Evolutionary conservation across 2,797 vertebrate genomes (phyloP), one percentile per base, ranked within the genome.

Genomic region (Urophycis tenuis): DNA sequence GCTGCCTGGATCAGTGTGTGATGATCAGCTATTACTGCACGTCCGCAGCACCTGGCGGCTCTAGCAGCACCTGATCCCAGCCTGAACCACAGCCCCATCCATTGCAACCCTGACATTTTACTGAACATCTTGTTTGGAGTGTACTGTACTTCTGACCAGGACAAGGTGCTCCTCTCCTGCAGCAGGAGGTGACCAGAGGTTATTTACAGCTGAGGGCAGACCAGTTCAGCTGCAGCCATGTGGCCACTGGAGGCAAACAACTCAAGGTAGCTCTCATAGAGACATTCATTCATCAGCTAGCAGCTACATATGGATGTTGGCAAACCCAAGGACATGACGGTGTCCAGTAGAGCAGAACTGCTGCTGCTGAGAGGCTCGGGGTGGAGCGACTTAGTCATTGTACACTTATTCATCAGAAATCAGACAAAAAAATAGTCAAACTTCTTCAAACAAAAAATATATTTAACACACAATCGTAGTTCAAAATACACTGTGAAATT

Each of bases 401-500:
- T n/a, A n/a, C n/a, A n/a, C n/a, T n/a, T n/a, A n/a, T 5, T 60
- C 22, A 60, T 60, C 25, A 6, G 15, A 17, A 9, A n/a, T n/a
- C 22, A 4, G 49, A 80, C 29, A 64, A 33, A 73, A 74, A 0
- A 77, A 81, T 34, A 78, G 74, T 81, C 69, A 72, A 76, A 76
- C 22, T 33, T 33, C 69, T 33, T 60, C 41, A 74, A 74, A 33
- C 30, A 49, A 33, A 74, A 49, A 41, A 49, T 74, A 29, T 49
- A 74, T 71, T 71, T 22, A 71, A 77, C 80, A 73, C 79, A 79
- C 72, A 81, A 84, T 30, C 78, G 41, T 67, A 67, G 60, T 67
- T 67, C 77, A 75, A 79, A 84, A 83, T 81, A 86, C 76, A 85
- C 72, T 78, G 31, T 81, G 81, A 79, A 86, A 80, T 79, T 86